A percentile compares a stretch with the other conserved stretches of the same genome.
Evolutionary conservation across 2,113 vertebrate species (phyloP).

Genomic region (Poeciliopsis retropinna): DNA sequence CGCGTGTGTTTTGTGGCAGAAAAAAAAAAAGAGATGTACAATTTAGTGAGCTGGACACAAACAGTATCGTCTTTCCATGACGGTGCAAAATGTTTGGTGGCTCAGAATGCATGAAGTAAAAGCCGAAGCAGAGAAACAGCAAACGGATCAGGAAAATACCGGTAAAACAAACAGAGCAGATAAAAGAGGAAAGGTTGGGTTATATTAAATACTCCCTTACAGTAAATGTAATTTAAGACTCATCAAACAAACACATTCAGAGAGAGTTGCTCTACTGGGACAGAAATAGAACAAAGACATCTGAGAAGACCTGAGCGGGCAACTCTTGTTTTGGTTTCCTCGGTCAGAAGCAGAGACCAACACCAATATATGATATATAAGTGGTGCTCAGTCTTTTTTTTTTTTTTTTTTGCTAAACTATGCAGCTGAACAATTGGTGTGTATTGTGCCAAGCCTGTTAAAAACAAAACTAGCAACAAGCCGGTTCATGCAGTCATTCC

Average conservation of each 20-base stretch:
- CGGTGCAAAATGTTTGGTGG: conserved; percentile 9
- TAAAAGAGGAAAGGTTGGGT: background rate
- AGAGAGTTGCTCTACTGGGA: background rate
- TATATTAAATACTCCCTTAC: background rate
- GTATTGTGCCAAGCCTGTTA: background rate
- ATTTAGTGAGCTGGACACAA: conserved; percentile 56
- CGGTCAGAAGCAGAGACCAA: background rate
- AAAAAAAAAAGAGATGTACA: conserved; percentile 38
- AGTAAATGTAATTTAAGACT: background rate
- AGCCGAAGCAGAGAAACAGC: conserved; percentile 32
- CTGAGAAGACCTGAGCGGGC: conserved; percentile 19
- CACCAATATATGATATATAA: background rate
- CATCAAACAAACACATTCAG: background rate
- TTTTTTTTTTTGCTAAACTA: background rate
- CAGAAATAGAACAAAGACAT: conserved; percentile 41
- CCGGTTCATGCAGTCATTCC: background rate
- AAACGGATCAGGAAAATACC: background rate
- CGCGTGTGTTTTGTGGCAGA: conserved; percentile 26
- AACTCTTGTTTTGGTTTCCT: conserved; percentile 4
- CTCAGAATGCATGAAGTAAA: conserved; percentile 18
- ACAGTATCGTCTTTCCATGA: conserved; percentile 59
- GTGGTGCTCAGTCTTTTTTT: background rate
- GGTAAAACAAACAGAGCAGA: background rate
- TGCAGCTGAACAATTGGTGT: background rate
- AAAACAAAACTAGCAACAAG: background rate